Percentiles rank a stretch among this genome's conserved stretches.
phyloP scores from a whole-genome alignment of 92 coral and sea anemone species.

The Parazoanthus swiftii region DNA sequence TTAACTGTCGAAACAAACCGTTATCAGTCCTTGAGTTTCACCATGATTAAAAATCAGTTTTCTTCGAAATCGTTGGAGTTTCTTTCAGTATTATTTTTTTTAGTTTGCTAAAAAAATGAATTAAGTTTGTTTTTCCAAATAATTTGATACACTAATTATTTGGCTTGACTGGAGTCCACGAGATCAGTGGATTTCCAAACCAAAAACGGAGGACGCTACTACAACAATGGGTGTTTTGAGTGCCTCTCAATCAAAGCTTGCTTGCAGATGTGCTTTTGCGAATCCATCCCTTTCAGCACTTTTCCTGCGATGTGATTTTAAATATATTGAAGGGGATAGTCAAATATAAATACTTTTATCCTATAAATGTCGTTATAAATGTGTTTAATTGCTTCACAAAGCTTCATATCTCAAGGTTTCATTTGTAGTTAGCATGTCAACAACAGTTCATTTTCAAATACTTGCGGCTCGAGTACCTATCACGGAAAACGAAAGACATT shows the following conservation, averaged over 20 bases:
- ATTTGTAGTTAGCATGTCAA: neutral
- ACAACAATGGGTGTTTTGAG: neutral
- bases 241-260: neutral
- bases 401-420: neutral
- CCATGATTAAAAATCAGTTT: neutral
- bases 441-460: neutral
- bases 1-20: neutral
- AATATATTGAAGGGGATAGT: neutral
- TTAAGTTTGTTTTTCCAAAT: neutral
- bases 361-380: neutral
- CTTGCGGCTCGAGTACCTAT: neutral
- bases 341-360: slow-evolving; percentile 3
- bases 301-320: neutral
- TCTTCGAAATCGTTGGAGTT: neutral
- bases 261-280: neutral
- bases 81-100: neutral
- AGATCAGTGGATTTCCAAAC: neutral
- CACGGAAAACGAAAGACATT: neutral
- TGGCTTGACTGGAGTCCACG: neutral
- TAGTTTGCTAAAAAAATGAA: neutral
- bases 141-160: neutral
- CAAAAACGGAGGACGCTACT: neutral
- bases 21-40: neutral
- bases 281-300: neutral
- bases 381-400: neutral